Conservation (phyloP, 2,888 invertebrate genomes). For the Sepiola atlantica region DNA sequence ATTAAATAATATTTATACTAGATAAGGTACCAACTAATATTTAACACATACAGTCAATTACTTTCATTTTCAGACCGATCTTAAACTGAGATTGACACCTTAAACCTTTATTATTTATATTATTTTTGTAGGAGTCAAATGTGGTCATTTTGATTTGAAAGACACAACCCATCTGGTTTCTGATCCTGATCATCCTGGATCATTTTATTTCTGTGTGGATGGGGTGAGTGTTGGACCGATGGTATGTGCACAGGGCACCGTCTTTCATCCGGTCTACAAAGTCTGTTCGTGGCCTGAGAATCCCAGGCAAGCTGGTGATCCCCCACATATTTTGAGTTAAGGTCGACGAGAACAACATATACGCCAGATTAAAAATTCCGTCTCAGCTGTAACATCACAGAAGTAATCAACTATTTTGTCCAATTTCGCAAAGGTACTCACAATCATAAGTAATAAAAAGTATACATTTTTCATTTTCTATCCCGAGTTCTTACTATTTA, state of each 20-base stretch:
- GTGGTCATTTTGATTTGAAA: slow-evolving; percentile 23
- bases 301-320: not conserved
- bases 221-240: slow-evolving; percentile 35
- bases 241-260: slow-evolving; percentile 34
- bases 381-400: not conserved
- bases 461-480: too few relatives aligned
- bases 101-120: not conserved
- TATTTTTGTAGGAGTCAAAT: not conserved
- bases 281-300: slow-evolving; percentile 23
- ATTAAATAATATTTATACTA: not conserved
- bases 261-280: slow-evolving; percentile 34
- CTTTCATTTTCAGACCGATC: too few relatives aligned
- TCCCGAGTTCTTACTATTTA: too few relatives aligned
- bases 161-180: slow-evolving; percentile 40
- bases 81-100: not conserved
- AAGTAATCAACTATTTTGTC: too few relatives aligned
- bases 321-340: not conserved
- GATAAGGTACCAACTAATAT: not conserved
- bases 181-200: not conserved
- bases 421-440: too few relatives aligned
- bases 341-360: not conserved
- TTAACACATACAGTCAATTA: not conserved
- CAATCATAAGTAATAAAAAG: too few relatives aligned
- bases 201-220: slow-evolving; percentile 35
- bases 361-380: not conserved